Percentiles rank a stretch among this genome's conserved stretches.
phyloP scores from a whole-genome alignment of 2,888 invertebrate genomes.

The Teinopalpus imperialis region DNA sequence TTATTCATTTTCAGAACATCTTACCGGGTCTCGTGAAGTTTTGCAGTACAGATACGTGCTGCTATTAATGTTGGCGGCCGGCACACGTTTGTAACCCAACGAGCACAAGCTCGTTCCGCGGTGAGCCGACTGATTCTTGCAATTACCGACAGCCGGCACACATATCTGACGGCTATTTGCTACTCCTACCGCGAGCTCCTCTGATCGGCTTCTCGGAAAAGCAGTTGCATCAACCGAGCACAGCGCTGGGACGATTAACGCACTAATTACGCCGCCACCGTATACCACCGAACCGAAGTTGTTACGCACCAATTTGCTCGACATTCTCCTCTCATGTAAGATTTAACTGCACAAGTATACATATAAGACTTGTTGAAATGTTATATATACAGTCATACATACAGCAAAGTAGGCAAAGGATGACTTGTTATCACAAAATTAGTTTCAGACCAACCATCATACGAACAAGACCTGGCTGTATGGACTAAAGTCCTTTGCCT shows the following conservation, averaged over 20 bases:
- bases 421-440: too few relatives aligned
- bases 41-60: conserved; percentile 25
- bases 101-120: conserved; percentile 36
- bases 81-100: conserved; percentile 6
- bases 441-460: too few relatives aligned
- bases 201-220: conserved; percentile 74
- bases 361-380: too few relatives aligned
- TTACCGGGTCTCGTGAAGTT: conserved; percentile 13
- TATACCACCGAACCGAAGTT: conserved; percentile 31
- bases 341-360: conserved; percentile 11
- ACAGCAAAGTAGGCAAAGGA: too few relatives aligned
- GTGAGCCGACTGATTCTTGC: conserved; percentile 68
- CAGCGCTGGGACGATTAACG: conserved; percentile 66
- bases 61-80: conserved; percentile 25
- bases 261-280: conserved; percentile 60
- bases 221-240: conserved; percentile 65
- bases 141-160: conserved; percentile 75
- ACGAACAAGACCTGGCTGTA: too few relatives aligned
- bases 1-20: too few relatives aligned
- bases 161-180: conserved; percentile 78
- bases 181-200: conserved; percentile 63
- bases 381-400: too few relatives aligned
- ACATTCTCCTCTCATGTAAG: conserved; percentile 35
- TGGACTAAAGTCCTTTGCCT: too few relatives aligned
- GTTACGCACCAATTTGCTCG: conserved; percentile 32